A percentile compares a stretch with the other conserved stretches of the same genome.
phyloP scores from a whole-genome alignment of 2,113 vertebrate genomes.

The Eulemur rufifrons region DNA sequence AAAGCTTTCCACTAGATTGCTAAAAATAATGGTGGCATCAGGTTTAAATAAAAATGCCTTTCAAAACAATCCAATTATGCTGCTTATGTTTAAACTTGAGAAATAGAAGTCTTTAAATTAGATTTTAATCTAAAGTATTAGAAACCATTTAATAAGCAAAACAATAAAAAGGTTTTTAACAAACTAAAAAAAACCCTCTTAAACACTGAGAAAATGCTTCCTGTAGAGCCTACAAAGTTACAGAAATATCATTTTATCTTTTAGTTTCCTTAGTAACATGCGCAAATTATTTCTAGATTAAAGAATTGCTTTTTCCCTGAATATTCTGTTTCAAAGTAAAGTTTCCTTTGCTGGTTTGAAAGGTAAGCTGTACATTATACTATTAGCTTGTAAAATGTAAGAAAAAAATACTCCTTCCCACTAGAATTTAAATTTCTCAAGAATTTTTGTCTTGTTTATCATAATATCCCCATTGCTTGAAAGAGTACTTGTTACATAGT shows the following conservation, averaged over 20 bases:
- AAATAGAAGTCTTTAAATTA: neutral
- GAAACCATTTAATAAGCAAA: neutral
- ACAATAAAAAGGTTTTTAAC: neutral
- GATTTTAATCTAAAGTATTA: neutral
- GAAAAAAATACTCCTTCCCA: neutral
- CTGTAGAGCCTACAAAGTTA: neutral
- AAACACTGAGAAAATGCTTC: conserved; percentile 14
- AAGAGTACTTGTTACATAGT: neutral
- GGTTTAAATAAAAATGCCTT: neutral
- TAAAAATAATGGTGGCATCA: conserved; percentile 43
- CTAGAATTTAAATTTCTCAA: conserved; percentile 40
- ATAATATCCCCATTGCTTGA: neutral
- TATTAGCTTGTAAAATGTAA: neutral
- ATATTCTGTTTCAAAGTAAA: conserved; percentile 9
- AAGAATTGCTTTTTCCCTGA: neutral
- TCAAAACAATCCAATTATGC: neutral
- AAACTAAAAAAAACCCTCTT: neutral
- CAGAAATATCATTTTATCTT: neutral
- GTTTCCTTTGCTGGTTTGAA: conserved; percentile 30
- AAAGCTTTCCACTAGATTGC: neutral
- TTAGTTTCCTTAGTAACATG: neutral
- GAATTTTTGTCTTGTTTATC: neutral
- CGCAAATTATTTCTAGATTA: neutral
- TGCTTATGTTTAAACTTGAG: conserved; percentile 28
- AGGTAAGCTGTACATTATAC: neutral